Evolutionary conservation across 2,797 vertebrate genomes (phyloP).

Genomic region (Acanthiza pusilla): DNA sequence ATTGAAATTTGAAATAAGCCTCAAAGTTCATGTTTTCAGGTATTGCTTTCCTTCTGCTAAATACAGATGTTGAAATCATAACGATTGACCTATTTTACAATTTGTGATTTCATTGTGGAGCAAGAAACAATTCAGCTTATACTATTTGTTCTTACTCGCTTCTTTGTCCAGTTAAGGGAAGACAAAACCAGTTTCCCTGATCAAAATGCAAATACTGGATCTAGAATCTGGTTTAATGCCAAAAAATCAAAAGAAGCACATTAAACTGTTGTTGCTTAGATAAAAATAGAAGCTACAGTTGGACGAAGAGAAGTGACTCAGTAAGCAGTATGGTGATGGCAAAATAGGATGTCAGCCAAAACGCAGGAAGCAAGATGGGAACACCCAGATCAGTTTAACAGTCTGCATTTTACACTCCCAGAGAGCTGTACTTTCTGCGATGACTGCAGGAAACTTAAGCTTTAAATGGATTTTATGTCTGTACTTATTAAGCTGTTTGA

Average conservation of each 20-base stretch:
- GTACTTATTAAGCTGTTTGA: not conserved
- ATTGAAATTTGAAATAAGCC: not conserved
- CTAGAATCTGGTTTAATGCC: not conserved
- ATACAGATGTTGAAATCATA: not conserved
- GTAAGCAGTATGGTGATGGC: conserved; percentile 39
- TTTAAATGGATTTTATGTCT: not conserved
- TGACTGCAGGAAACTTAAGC: not conserved
- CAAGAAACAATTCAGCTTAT: not conserved
- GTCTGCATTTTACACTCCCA: not conserved
- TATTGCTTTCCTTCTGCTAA: not conserved
- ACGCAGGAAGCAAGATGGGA: conserved; percentile 53
- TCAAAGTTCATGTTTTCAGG: not conserved
- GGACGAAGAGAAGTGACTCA: conserved; percentile 46
- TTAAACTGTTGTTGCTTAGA: conserved; percentile 17
- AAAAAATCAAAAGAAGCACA: not conserved
- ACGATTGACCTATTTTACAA: not conserved
- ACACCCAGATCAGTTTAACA: conserved; percentile 56
- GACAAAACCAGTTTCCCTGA: not conserved
- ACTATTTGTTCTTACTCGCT: not conserved
- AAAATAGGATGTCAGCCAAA: conserved; percentile 54
- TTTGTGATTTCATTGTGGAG: not conserved
- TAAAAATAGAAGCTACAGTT: conserved; percentile 58
- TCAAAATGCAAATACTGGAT: not conserved
- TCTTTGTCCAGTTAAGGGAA: not conserved
- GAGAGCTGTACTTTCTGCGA: not conserved